A percentile compares a stretch with the other conserved stretches of the same genome.
phyloP scores from a whole-genome alignment of 2,113 vertebrate species.

The Tenebrosternarchus preto region DNA sequence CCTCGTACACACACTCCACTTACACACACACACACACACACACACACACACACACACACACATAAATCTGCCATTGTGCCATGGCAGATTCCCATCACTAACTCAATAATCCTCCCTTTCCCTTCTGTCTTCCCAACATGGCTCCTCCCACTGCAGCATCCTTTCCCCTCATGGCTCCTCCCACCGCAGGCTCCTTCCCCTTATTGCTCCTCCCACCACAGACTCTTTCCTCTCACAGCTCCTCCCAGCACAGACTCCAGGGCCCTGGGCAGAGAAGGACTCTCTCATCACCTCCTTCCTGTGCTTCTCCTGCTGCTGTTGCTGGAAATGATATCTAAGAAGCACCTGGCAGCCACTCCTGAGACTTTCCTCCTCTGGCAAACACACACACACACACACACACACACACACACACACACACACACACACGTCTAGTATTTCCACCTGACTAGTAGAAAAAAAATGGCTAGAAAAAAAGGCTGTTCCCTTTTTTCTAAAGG shows the following conservation, averaged over 20 bases:
- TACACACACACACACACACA: background rate
- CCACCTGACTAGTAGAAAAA: conserved; percentile 7
- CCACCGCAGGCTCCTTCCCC: background rate
- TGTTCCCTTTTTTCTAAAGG: too few relatives aligned
- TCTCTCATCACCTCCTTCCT: conserved; percentile 25
- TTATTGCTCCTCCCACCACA: background rate
- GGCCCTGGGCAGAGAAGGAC: background rate
- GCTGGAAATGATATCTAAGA: conserved; percentile 46
- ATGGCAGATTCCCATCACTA: conserved; percentile 10
- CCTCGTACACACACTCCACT: background rate
- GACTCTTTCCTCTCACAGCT: conserved; percentile 16
- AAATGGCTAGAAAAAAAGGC: too few relatives aligned
- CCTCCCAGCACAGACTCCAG: background rate
- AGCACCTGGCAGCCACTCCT: conserved; percentile 29
- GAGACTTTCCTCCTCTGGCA: conserved; percentile 10
- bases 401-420: conserved; percentile 23
- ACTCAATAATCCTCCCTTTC: background rate
- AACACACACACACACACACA: background rate
- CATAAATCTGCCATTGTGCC: background rate
- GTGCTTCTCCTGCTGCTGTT: conserved; percentile 31
- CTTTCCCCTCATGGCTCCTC: background rate
- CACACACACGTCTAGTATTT: conserved; percentile 26
- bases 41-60: conserved; percentile 21
- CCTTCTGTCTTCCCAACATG: background rate
- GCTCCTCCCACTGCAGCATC: background rate